Evolutionary conservation across 2,113 vertebrate species (phyloP), one percentile per base, ranked within the genome.

Genomic region (Poecile atricapillus): DNA sequence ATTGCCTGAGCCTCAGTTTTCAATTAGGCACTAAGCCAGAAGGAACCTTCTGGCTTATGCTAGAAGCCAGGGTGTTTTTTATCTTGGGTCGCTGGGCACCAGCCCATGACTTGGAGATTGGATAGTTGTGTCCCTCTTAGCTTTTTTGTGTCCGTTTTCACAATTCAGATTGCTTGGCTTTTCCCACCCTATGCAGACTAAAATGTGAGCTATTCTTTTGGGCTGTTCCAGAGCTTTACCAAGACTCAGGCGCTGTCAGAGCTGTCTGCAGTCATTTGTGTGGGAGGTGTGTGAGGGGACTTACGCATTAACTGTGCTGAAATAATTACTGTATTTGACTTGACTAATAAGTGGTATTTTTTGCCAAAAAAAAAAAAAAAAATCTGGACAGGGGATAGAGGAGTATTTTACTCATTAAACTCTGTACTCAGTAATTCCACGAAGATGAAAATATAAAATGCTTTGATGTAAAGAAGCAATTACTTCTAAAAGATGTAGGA

Each of bases 311-410:
- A 49, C 80, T 64, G 44, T 60, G 69, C 76, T 87, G 77, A 89
- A 93, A 87, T 94, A 95, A 96, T 95, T 87, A 82, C 69, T 37
- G 23, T 49, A 64, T 91, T 94, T 93, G 60, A 75, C 86, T 90
- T 93, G 86, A 84, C 80, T 96, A 94, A 95, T 93, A 81, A 94
- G 77, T 49, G 77, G 53, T 49, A 53, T 84, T 87, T 91, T 47
- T 81, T 87, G 60, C 49, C 15, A 64, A 76, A 56, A 77, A 82
- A 68, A 41, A 30, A 28, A 39, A 39, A 21, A 52, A 11, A 44
- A 76, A 9, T 85, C 73, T 90, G 89, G 93, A 71, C 64, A 78
- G 20, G 8, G 11, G 17, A 33, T 56, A 91, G 52, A 78, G 37
- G 55, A 71, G 4, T 55, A 52, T 91, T 91, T 92, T 89, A 70